Conservation (phyloP, 2,888 invertebrate species). For the Julus scanicus region DNA sequence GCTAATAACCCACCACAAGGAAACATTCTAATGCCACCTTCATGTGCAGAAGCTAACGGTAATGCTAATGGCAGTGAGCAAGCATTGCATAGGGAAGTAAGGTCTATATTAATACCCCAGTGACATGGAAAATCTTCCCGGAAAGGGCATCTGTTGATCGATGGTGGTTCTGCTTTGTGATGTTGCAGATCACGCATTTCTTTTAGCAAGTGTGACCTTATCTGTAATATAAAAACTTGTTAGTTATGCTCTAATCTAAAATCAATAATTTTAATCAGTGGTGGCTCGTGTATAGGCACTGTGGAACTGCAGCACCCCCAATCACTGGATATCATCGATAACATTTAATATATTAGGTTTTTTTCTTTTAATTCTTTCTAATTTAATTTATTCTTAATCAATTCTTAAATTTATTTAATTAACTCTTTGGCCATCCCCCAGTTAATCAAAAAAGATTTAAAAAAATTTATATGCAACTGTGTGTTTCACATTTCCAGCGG, state of each 20-base stretch:
- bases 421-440: no score
- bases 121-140: slow-evolving; percentile 47
- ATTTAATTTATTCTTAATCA: no score
- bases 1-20: slow-evolving; percentile 49
- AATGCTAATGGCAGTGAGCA: slow-evolving; percentile 49
- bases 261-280: not conserved
- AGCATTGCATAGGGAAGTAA: slow-evolving; percentile 49
- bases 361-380: no score
- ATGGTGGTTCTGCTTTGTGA: not conserved
- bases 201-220: not conserved
- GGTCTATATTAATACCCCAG: slow-evolving; percentile 54
- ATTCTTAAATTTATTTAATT: no score
- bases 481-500: no score
- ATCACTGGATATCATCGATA: no score
- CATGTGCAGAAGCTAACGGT: slow-evolving; percentile 15
- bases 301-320: no score
- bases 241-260: not conserved
- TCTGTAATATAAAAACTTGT: not conserved
- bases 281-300: no score
- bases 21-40: slow-evolving; percentile 54
- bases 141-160: slow-evolving; percentile 19
- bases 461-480: no score
- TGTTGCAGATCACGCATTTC: not conserved
- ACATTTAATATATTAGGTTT: no score
- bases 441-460: no score